These are phyloP conservation scores for Armadillidium nasatum DNA, from an alignment of 1,140 invertebrate genomes.

Conservation along the genomic window DNA sequence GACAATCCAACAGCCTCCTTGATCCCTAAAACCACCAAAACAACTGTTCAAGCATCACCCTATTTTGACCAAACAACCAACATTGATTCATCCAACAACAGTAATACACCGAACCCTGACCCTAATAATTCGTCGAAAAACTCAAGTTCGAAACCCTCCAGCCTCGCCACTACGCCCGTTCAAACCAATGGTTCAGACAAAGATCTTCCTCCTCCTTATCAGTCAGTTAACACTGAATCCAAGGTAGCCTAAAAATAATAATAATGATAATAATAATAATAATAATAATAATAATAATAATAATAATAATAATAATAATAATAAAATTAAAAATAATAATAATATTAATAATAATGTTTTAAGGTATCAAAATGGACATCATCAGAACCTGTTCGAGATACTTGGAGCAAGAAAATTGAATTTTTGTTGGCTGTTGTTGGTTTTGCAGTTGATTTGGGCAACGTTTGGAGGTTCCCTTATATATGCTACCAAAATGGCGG, in stretches of 20 bases:
- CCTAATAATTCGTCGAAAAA: background rate
- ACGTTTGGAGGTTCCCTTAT: constrained; percentile 76
- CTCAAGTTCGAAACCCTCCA: background rate
- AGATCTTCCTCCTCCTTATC: background rate
- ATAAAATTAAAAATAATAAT: no score
- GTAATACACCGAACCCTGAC: background rate
- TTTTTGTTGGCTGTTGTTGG: constrained; percentile 80
- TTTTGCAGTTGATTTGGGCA: constrained; percentile 78
- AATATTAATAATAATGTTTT: background rate
- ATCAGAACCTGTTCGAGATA: constrained; percentile 44
- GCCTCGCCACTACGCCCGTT: background rate
- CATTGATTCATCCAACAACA: background rate
- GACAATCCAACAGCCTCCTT: background rate
- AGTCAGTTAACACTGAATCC: background rate
- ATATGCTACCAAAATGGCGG: constrained; percentile 76
- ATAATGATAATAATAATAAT: no score
- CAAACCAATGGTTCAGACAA: background rate
- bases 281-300: no score
- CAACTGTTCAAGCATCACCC: background rate
- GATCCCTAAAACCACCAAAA: background rate
- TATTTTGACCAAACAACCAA: background rate
- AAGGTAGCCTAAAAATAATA: background rate
- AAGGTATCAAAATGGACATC: background rate
- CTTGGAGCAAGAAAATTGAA: constrained; percentile 72
- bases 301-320: no score